Conservation (phyloP, 2,113 vertebrate genomes). For the Dasyprocta punctata region DNA sequence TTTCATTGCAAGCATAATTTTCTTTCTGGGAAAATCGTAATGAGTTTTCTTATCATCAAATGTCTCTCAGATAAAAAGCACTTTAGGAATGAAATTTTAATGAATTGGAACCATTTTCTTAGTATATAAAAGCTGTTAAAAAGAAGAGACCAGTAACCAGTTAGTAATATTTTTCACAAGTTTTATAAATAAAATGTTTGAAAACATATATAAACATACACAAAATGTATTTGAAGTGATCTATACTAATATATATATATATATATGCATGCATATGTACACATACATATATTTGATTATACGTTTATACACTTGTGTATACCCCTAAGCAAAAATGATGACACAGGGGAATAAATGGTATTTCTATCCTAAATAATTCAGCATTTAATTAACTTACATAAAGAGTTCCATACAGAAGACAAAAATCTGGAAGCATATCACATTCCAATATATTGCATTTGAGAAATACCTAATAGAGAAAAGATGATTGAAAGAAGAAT, state of each 20-base stretch:
- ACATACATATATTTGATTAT: neutral
- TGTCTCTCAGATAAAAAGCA: neutral
- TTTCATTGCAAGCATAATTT: neutral
- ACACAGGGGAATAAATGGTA: neutral
- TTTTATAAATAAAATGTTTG: neutral
- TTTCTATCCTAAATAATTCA: neutral
- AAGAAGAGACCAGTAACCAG: neutral
- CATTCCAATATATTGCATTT: neutral
- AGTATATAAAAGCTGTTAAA: neutral
- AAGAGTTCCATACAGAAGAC: neutral
- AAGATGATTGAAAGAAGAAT: neutral
- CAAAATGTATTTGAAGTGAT: neutral
- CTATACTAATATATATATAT: neutral
- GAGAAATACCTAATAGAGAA: neutral
- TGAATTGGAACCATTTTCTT: neutral
- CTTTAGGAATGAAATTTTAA: neutral
- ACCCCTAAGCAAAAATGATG: neutral
- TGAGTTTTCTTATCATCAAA: neutral
- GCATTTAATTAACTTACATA: neutral
- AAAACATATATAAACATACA: neutral
- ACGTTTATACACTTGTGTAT: neutral
- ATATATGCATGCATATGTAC: neutral
- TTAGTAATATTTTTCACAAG: neutral
- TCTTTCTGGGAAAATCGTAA: neutral
- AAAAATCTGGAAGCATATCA: neutral